Base-by-base conservation (phyloP, 2,888 invertebrate genomes). In the Endotricha flammealis region DNA sequence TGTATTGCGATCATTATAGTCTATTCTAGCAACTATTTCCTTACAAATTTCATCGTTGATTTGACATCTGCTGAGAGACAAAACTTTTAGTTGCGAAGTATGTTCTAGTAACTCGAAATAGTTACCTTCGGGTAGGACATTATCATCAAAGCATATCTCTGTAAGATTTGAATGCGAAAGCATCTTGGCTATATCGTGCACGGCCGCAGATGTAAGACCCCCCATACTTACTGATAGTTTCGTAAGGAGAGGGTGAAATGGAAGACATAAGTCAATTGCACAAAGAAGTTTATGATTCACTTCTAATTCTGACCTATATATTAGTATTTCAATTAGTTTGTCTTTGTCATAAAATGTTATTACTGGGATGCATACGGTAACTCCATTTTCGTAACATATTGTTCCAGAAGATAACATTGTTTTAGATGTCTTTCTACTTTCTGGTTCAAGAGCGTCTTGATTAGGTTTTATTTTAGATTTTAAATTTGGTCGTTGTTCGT, bases 61-160 rank as follows among this genome's bases (percentile, higher is more conserved):
- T 1, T 22, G 24, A 36, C 78, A 78, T 43, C 66, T 58, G 14
- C 61, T 62, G 7, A 79, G 38, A 3, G 76, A 75, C 5, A 78
- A 45, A 43, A 53, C 49, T 38, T 55, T 68, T 12, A 79, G 41
- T n/a, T 50, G 48, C 12, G 64, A 50, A 4, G 33, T 17, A 11
- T 57, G 38, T 20, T 73, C 53, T 13, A 77, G 41, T n/a, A 78
- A 31, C 7, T 59, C 27, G 23, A 57, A 53, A 42, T 71, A 73
- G 37, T 66, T 64, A 0, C 57, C 64, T 38, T 67, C 50, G 1
- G 51, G 46, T 1, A 76, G 44, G 36, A 37, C 36, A 2, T 60
- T 56, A 29, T 64, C 63, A 32, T 79, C 77, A 0, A 78, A 49
- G 41, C 60, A 63, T 12, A 79, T 29, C n/a, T 76, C 65, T 2